Evolutionary conservation across 2,113 vertebrate species (phyloP).

Genomic region (Gracilinanus agilis): DNA sequence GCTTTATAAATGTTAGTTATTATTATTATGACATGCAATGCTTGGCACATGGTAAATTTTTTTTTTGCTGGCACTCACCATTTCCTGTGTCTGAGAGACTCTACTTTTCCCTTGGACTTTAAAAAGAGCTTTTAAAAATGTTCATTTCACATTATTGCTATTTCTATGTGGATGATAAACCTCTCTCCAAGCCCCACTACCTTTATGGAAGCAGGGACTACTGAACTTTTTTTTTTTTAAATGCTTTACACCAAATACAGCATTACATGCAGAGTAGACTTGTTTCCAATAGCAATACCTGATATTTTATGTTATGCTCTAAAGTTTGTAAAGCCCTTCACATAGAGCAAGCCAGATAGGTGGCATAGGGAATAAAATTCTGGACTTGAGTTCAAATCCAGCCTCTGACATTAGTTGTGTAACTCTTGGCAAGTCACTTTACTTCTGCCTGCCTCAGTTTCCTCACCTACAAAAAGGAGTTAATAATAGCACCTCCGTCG

Average conservation of each 20-base stretch:
- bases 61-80: no score
- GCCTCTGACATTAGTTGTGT: not conserved
- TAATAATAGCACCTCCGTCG: not conserved
- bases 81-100: no score
- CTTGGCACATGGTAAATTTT: no score
- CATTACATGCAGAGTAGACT: not conserved
- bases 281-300: not conserved
- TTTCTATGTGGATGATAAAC: not conserved
- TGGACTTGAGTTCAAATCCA: not conserved
- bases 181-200: not conserved
- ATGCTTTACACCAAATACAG: no score
- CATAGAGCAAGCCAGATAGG: not conserved
- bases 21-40: no score
- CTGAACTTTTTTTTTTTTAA: not conserved
- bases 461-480: not conserved
- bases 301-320: not conserved
- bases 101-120: no score
- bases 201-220: not conserved
- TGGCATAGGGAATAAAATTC: not conserved
- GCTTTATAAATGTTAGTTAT: no score
- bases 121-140: no score
- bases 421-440: not conserved
- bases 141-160: not conserved
- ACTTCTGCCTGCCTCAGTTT: not conserved
- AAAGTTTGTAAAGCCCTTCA: not conserved